phyloP scores from a whole-genome alignment of 1,140 invertebrate genomes.

The Diorhabda sublineata region DNA sequence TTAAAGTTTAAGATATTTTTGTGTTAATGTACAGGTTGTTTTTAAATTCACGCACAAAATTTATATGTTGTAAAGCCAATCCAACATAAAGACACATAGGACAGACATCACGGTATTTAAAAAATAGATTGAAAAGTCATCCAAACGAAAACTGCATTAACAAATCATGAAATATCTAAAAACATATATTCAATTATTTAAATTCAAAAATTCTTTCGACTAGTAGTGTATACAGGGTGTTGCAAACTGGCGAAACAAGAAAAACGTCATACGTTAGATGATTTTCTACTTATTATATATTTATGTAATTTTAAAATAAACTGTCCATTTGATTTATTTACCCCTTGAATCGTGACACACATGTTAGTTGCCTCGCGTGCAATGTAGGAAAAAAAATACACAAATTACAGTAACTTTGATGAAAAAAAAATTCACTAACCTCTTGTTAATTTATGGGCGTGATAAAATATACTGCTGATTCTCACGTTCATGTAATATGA shows the following conservation, averaged over 20 bases:
- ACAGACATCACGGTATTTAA: too few relatives aligned
- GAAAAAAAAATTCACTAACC: background rate
- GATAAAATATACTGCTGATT: constrained; percentile 2
- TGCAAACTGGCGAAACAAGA: too few relatives aligned
- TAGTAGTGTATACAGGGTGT: too few relatives aligned
- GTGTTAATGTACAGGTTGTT: too few relatives aligned
- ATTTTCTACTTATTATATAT: background rate
- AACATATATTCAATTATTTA: too few relatives aligned
- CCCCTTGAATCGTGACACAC: background rate
- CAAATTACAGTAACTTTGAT: constrained; percentile 1
- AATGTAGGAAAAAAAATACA: background rate
- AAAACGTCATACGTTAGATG: too few relatives aligned
- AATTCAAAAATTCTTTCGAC: too few relatives aligned
- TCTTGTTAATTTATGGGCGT: constrained; percentile 1
- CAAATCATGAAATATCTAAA: too few relatives aligned
- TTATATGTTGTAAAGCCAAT: background rate
- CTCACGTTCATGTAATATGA: constrained; percentile 1
- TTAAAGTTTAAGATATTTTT: too few relatives aligned
- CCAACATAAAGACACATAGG: background rate
- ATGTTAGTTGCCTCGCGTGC: background rate
- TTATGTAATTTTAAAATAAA: background rate
- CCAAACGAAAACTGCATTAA: too few relatives aligned
- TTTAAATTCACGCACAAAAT: background rate
- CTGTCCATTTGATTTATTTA: background rate
- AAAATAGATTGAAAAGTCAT: too few relatives aligned